Evolutionary conservation across 2,888 invertebrate species (phyloP), one percentile per base, ranked within the genome.

Genomic region (Orchestes rusci): DNA sequence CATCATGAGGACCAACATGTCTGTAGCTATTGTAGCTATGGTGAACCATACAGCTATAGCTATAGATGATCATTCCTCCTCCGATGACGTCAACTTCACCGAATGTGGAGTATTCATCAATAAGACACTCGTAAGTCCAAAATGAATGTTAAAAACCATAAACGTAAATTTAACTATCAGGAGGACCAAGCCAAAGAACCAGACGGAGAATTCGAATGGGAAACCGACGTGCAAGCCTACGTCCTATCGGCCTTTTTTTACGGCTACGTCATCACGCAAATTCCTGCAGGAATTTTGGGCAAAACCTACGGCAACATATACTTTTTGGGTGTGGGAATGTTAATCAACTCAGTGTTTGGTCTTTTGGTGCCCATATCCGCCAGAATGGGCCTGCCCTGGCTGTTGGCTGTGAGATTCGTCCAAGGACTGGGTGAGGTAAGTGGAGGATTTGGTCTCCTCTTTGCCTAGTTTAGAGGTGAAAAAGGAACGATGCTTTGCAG

Each of bases 161-260:
- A 23, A 23, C 13, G 17, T 28, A 27, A 41, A 16, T 33, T 19
- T 27, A 13, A 23, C 16, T 37, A 20, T 4, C 16, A 43, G 43
- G 43, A 43, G 15, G 18, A 28, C 3, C 13, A 20, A 23, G 13
- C 2, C n/a, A n/a, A 7, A 23, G 59, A 59, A 37, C 23, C 48
- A 60, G 84, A 87, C 56, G 89, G 89, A 4, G 70, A 75, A 35
- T 89, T 78, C 60, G 64, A 68, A 0, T 91, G 91, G 91, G 75
- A 75, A 52, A 77, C 83, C 0, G 78, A 79, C 49, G 63, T 80
- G 29, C 91, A 91, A 63, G 85, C 88, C n/a, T 84, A 84, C 61
- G 82, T 93, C 35, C 70, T 92, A 30, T 88, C 89, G 39, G 86
- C 90, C 2, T 93, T 93, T 70, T 93, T 92, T 76, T 92, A 89